Conservation (phyloP, 2,888 invertebrate species). For the Apamea monoglypha region DNA sequence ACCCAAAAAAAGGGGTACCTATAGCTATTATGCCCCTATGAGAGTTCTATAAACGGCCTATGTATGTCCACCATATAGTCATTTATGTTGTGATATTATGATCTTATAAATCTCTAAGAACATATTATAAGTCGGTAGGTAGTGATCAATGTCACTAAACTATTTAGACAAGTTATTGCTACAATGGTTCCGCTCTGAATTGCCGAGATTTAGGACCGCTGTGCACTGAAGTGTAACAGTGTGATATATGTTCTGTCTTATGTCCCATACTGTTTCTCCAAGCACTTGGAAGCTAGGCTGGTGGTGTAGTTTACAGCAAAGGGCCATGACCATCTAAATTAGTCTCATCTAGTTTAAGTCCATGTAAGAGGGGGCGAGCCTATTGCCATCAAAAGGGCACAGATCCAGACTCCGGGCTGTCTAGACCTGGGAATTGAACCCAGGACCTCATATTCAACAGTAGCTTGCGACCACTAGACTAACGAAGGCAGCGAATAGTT, state of each 20-base stretch:
- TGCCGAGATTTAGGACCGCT: conserved; percentile 29
- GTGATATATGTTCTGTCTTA: background rate
- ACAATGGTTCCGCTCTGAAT: conserved; percentile 61
- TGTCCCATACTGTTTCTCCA: background rate
- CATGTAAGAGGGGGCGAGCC: too few relatives aligned
- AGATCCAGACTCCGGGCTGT: too few relatives aligned
- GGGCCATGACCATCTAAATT: background rate
- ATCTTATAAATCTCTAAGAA: background rate
- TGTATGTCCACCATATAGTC: background rate
- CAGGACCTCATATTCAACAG: too few relatives aligned
- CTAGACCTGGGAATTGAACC: too few relatives aligned
- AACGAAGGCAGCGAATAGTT: too few relatives aligned
- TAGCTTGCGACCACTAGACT: too few relatives aligned
- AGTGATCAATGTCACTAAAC: conserved; percentile 54
- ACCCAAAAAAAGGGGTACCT: too few relatives aligned
- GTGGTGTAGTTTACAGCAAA: background rate
- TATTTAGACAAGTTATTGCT: conserved; percentile 56
- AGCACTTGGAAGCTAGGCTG: background rate
- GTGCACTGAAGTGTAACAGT: conserved; percentile 39
- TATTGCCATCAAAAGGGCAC: too few relatives aligned
- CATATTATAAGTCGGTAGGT: background rate
- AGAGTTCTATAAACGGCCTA: background rate
- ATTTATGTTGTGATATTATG: background rate
- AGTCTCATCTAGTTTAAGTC: too few relatives aligned
- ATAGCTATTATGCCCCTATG: too few relatives aligned